phyloP scores from a whole-genome alignment of 2,888 invertebrate genomes.

The Scaptomyza caliginosa region DNA sequence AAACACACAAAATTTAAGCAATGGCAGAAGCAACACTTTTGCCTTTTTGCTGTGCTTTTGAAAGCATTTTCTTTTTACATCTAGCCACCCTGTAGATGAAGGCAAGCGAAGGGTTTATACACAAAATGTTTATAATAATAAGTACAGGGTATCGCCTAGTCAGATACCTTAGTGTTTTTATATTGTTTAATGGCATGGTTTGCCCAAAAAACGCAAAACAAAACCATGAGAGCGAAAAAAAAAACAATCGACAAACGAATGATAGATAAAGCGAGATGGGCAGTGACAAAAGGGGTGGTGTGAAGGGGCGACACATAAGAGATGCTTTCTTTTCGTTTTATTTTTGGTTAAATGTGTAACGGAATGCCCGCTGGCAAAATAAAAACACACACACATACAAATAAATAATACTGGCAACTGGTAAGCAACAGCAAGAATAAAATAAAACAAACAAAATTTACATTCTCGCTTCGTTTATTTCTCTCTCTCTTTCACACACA shows the following conservation, averaged over 20 bases:
- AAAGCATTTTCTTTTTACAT: constrained; percentile 48
- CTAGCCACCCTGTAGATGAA: neutral
- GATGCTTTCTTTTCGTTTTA: constrained; percentile 57
- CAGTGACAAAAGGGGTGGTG: neutral
- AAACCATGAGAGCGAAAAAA: constrained; percentile 1
- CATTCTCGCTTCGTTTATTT: constrained; percentile 45
- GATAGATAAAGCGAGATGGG: neutral
- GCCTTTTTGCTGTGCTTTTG: constrained; percentile 48
- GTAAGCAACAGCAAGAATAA: neutral
- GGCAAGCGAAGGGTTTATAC: neutral
- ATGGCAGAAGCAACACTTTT: constrained; percentile 16
- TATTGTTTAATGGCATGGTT: constrained; percentile 40
- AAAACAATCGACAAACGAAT: neutral
- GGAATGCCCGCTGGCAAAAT: constrained; percentile 29
- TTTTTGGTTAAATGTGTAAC: constrained; percentile 62
- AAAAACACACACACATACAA: constrained; percentile 1
- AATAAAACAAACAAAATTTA: constrained; percentile 27
- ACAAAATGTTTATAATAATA: too few species aligned
- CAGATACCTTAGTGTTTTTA: neutral
- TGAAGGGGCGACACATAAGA: constrained; percentile 12
- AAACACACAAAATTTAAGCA: constrained; percentile 6
- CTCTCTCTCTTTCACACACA: neutral
- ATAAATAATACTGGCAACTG: constrained; percentile 14
- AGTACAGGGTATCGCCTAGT: neutral
- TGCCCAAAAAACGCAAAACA: constrained; percentile 30